Evolutionary conservation across 2,797 vertebrate genomes (phyloP).

Genomic region (Arrhamphus sclerolepis): DNA sequence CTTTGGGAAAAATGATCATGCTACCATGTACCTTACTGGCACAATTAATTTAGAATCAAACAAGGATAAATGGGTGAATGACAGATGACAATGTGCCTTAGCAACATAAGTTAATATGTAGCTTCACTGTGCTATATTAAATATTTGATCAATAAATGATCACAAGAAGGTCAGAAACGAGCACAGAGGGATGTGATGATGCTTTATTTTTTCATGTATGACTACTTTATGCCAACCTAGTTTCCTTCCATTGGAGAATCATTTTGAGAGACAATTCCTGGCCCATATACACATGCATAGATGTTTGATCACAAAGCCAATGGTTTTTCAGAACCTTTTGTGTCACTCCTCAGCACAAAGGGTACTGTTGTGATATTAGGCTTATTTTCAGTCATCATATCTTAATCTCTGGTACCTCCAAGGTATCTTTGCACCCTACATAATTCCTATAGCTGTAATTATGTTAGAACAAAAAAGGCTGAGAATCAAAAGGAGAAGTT

Average conservation of each 20-base stretch:
- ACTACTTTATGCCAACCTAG: not conserved
- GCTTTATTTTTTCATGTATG: conserved; percentile 23
- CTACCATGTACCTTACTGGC: not conserved
- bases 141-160: conserved; percentile 35
- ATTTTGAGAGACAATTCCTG: no score
- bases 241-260: conserved; percentile 17
- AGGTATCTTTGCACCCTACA: no score
- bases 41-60: conserved; percentile 1
- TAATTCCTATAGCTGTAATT: no score
- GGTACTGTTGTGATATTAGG: no score
- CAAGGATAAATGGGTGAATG: not conserved
- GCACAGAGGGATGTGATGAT: conserved; percentile 15
- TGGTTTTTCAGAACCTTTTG: no score
- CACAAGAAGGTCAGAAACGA: conserved; percentile 12
- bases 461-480: no score
- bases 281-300: no score
- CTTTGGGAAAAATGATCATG: not conserved
- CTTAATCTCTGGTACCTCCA: no score
- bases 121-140: conserved; percentile 6
- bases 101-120: not conserved
- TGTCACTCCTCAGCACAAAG: no score
- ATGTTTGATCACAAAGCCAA: no score
- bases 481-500: no score
- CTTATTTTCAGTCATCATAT: no score
- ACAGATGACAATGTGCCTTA: not conserved